Evolutionary conservation across 2,888 invertebrate genomes (phyloP).

Genomic region (Drosophila formosana): DNA sequence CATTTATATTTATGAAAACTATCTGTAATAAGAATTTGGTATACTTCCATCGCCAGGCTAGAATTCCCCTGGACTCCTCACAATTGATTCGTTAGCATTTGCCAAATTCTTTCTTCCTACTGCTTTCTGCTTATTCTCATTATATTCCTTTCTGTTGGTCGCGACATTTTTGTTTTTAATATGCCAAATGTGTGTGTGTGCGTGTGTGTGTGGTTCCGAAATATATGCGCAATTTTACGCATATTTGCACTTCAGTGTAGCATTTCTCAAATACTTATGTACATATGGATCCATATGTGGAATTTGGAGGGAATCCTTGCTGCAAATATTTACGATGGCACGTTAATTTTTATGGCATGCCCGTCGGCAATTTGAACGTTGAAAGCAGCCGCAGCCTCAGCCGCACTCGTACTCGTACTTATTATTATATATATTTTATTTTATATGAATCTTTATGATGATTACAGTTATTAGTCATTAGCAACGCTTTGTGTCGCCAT

Average conservation of each 20-base stretch:
- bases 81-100: background rate
- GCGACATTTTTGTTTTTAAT: constrained; percentile 52
- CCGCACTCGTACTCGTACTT: constrained; percentile 18
- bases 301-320: constrained; percentile 4
- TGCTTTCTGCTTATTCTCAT: background rate
- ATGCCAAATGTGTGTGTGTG: constrained; percentile 45
- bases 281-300: constrained; percentile 13
- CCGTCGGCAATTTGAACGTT: constrained; percentile 50
- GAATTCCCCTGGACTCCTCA: background rate
- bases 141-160: constrained; percentile 11
- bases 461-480: constrained; percentile 69
- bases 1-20: background rate
- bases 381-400: constrained; percentile 23
- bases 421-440: constrained; percentile 29
- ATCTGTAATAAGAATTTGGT: background rate
- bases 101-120: background rate
- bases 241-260: constrained; percentile 69
- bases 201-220: constrained; percentile 18
- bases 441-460: constrained; percentile 62
- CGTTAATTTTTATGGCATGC: constrained; percentile 74
- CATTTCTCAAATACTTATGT: constrained; percentile 33
- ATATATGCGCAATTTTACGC: constrained; percentile 68
- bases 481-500: constrained; percentile 44
- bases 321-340: constrained; percentile 63
- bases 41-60: background rate